Evolutionary conservation across 2,113 vertebrate genomes (phyloP).

Genomic region (Cyanoramphus novaezelandiae): DNA sequence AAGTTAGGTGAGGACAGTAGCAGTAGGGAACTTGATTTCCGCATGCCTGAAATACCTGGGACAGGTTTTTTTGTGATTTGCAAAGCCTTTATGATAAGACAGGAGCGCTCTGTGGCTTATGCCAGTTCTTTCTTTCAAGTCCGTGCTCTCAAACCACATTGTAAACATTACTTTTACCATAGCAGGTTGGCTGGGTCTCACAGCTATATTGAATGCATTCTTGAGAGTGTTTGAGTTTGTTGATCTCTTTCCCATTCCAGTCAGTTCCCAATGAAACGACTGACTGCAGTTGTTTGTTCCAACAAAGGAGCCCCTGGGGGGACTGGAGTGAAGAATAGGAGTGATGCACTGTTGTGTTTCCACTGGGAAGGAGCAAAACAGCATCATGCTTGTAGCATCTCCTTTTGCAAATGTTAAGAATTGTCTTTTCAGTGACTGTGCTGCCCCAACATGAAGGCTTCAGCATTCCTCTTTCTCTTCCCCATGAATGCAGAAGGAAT

Average conservation of each 20-base stretch:
- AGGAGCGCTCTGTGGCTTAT: neutral
- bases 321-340: neutral
- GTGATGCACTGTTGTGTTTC: neutral
- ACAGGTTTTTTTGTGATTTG: neutral
- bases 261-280: constrained; percentile 11
- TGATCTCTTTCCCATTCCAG: neutral
- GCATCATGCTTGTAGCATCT: neutral
- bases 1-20: neutral
- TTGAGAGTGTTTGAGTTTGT: constrained; percentile 30
- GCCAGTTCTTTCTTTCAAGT: neutral
- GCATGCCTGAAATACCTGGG: neutral
- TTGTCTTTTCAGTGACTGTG: neutral
- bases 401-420: neutral
- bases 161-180: neutral
- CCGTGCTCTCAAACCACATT: neutral
- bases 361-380: neutral
- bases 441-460: neutral
- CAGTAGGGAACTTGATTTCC: neutral
- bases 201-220: constrained; percentile 16
- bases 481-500: fast-evolving
- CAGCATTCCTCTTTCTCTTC: neutral
- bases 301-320: neutral
- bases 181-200: constrained; percentile 44
- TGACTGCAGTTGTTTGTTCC: constrained; percentile 27
- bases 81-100: neutral